These are phyloP conservation scores for Megamerina dolium DNA, from an alignment of 2,888 invertebrate species.

Conservation along the genomic window DNA sequence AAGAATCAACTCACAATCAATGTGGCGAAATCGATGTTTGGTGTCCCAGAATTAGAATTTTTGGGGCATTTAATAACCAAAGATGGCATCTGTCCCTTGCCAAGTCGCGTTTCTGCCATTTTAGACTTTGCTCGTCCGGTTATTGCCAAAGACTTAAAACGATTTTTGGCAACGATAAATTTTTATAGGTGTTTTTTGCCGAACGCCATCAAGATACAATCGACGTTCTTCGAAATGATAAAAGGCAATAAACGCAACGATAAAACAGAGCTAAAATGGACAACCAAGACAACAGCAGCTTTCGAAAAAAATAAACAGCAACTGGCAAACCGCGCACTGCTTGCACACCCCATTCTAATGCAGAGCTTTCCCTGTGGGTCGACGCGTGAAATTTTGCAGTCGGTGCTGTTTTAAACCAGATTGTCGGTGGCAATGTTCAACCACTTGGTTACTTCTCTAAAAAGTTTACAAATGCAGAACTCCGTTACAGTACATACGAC, in stretches of 20 bases:
- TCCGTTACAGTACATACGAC: no score
- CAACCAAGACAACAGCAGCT: conserved; percentile 20
- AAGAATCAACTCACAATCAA: conserved; percentile 8
- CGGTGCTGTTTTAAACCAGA: conserved; percentile 43
- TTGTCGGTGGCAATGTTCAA: conserved; percentile 25
- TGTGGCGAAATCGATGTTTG: no score
- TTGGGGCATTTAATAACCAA: no score
- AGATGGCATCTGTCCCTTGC: conserved; percentile 11
- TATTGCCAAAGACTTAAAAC: conserved; percentile 13
- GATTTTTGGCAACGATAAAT: conserved; percentile 13
- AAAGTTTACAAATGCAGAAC: conserved; percentile 33
- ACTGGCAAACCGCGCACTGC: conserved; percentile 4
- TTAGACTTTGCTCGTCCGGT: no score
- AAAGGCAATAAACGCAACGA: no score
- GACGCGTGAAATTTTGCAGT: conserved; percentile 40
- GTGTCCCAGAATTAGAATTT: conserved; percentile 12
- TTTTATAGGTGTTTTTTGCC: conserved; percentile 16
- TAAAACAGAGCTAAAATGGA: no score
- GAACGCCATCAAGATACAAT: no score
- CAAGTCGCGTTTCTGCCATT: conserved; percentile 8
- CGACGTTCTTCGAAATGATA: neutral
- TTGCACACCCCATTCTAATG: neutral
- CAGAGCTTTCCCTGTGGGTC: conserved; percentile 13
- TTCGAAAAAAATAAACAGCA: conserved; percentile 15
- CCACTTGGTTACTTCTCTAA: conserved; percentile 42